Conservation (phyloP, 2,113 vertebrate species). For the Alces alces region DNA sequence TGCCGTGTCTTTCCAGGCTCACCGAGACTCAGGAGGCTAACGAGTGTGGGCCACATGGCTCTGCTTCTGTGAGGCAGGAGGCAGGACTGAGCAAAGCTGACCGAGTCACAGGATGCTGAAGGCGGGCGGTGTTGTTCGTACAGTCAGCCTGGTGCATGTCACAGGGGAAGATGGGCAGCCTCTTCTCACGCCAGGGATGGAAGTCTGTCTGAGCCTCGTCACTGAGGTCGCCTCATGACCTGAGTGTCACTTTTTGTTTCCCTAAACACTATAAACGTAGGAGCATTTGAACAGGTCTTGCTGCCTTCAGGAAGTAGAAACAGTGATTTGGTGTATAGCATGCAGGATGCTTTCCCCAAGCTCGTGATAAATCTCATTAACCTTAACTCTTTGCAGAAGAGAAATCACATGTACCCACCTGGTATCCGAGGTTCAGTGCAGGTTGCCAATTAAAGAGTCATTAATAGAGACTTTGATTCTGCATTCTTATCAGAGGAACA, state of each 20-base stretch:
- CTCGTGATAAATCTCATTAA: background rate
- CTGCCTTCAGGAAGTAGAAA: background rate
- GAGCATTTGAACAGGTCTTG: background rate
- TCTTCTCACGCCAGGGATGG: background rate
- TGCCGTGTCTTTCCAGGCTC: rapidly evolving
- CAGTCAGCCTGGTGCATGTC: background rate
- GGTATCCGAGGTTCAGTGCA: rapidly evolving
- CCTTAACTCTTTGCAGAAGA: background rate
- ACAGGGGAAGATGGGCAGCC: background rate
- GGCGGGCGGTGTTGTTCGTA: background rate
- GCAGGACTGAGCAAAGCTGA: background rate
- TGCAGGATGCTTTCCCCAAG: background rate
- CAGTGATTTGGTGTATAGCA: rapidly evolving
- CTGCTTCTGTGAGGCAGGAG: background rate
- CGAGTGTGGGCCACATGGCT: background rate
- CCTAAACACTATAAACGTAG: background rate
- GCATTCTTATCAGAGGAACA: background rate
- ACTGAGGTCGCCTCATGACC: rapidly evolving
- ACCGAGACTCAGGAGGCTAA: background rate
- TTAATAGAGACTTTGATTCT: background rate
- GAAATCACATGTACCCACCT: background rate
- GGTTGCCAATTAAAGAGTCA: background rate
- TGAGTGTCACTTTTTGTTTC: rapidly evolving
- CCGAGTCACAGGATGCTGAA: background rate
- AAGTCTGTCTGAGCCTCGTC: background rate